Evolutionary conservation across 1,140 invertebrate species (phyloP).

Genomic region (Drosophila biarmipes): DNA sequence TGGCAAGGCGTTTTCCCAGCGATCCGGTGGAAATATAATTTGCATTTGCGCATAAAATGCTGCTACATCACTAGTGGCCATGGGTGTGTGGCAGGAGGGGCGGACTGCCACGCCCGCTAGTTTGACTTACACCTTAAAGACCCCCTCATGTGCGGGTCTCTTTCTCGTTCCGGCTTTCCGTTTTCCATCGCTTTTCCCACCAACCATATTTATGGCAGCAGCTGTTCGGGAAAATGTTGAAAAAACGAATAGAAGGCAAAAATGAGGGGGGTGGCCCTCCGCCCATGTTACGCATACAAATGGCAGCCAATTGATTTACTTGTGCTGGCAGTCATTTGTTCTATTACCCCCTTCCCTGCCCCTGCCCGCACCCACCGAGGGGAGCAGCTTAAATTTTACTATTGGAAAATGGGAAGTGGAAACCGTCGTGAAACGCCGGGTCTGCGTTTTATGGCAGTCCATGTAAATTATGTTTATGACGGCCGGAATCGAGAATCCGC

Average conservation of each 20-base stretch:
- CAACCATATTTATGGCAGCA: slow-evolving; percentile 72
- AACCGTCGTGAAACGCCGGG: slow-evolving; percentile 30
- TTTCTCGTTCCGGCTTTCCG: slow-evolving; percentile 1
- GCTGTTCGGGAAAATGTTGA: slow-evolving; percentile 53
- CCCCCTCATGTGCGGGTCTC: slow-evolving; percentile 27
- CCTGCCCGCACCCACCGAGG: neutral
- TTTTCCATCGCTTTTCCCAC: neutral
- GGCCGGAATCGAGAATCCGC: neutral
- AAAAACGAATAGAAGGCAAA: neutral
- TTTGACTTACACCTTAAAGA: slow-evolving; percentile 57
- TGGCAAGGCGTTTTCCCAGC: slow-evolving; percentile 30
- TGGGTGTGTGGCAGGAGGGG: neutral
- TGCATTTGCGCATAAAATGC: slow-evolving; percentile 79
- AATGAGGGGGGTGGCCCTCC: slow-evolving; percentile 3
- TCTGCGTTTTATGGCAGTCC: slow-evolving; percentile 43
- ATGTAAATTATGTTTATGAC: slow-evolving; percentile 48
- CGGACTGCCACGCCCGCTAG: slow-evolving; percentile 38
- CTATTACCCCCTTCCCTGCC: neutral
- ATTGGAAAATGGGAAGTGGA: slow-evolving; percentile 48
- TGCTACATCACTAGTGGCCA: slow-evolving; percentile 39
- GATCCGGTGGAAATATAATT: slow-evolving; percentile 75
- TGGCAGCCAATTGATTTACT: slow-evolving; percentile 80
- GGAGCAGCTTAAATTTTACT: slow-evolving; percentile 35
- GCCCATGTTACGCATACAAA: slow-evolving; percentile 72
- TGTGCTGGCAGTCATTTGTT: slow-evolving; percentile 51